A percentile compares a stretch with the other conserved stretches of the same genome.
phyloP scores from a whole-genome alignment of 2,888 invertebrate genomes.

The Patella depressa region DNA sequence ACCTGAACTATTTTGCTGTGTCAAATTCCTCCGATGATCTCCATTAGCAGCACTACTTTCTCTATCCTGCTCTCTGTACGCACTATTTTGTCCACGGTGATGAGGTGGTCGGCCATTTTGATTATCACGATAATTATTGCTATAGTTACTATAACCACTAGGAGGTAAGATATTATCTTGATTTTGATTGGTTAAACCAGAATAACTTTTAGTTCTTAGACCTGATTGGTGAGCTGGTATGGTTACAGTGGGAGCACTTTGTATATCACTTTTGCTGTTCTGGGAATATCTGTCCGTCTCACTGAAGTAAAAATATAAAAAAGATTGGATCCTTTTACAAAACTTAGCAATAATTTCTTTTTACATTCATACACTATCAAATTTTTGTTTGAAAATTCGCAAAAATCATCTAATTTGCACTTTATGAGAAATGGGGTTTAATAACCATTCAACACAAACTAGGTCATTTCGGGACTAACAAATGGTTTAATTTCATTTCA shows the following conservation, averaged over 20 bases:
- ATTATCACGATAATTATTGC: background rate
- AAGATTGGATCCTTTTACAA: background rate
- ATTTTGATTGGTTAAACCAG: slow-evolving; percentile 6
- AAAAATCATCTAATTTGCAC: background rate
- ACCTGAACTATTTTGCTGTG: background rate
- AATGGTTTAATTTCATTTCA: too few species aligned
- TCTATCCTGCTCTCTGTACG: background rate
- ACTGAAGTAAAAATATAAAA: background rate
- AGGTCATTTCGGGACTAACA: too few species aligned
- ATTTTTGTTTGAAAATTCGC: background rate
- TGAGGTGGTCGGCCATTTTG: background rate
- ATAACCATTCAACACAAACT: too few species aligned
- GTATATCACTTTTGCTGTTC: background rate
- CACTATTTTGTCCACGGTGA: background rate
- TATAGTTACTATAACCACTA: background rate
- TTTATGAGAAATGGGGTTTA: too few species aligned
- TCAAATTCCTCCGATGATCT: background rate
- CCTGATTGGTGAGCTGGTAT: background rate
- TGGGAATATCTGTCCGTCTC: background rate
- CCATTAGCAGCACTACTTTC: slow-evolving; percentile 5
- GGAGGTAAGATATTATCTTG: background rate
- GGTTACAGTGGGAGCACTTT: background rate
- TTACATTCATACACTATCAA: slow-evolving; percentile 18
- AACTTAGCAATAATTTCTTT: slow-evolving; percentile 13
- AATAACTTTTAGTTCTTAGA: background rate